phyloP scores from a whole-genome alignment of 2,888 invertebrate species.

The Conus canariensis region DNA sequence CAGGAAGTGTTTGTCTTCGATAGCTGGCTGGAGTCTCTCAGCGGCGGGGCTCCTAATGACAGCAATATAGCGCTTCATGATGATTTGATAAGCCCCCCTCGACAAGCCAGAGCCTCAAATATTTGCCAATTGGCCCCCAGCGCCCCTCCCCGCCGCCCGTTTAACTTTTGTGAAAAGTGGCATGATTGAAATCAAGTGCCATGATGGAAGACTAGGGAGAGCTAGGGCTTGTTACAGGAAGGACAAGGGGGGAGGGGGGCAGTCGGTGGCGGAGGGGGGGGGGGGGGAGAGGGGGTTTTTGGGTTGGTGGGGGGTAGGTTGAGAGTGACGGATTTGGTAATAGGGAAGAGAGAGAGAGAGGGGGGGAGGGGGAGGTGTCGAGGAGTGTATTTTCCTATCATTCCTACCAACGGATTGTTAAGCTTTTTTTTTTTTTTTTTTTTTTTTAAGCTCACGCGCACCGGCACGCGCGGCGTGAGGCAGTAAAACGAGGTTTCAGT shows the following conservation, averaged over 20 bases:
- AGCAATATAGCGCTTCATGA: conserved; percentile 42
- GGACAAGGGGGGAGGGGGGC: not conserved
- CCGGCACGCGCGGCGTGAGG: not conserved
- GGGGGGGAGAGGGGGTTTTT: not conserved
- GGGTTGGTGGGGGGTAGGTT: not conserved
- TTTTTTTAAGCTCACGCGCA: not conserved
- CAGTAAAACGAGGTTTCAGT: not conserved
- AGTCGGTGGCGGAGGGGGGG: not conserved
- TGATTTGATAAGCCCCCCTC: conserved; percentile 43
- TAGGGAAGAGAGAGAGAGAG: not conserved
- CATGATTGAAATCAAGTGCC: conserved; percentile 33
- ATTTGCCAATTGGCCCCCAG: conserved; percentile 33
- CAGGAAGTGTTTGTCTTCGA: conserved; percentile 29
- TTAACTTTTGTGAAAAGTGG: conserved; percentile 34
- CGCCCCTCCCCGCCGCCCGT: conserved; percentile 4
- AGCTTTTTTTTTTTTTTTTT: not conserved
- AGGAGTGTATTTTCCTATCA: not conserved
- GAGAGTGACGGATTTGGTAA: not conserved
- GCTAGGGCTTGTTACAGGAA: not conserved
- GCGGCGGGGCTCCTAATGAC: conserved; percentile 18
- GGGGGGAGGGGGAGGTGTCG: not conserved
- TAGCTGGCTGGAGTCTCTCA: conserved; percentile 6
- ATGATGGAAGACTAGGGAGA: not conserved
- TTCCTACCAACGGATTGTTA: not conserved
- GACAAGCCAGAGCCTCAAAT: conserved; percentile 30